Conservation (phyloP, 2,113 vertebrate genomes). For the Nansenia antarctica region DNA sequence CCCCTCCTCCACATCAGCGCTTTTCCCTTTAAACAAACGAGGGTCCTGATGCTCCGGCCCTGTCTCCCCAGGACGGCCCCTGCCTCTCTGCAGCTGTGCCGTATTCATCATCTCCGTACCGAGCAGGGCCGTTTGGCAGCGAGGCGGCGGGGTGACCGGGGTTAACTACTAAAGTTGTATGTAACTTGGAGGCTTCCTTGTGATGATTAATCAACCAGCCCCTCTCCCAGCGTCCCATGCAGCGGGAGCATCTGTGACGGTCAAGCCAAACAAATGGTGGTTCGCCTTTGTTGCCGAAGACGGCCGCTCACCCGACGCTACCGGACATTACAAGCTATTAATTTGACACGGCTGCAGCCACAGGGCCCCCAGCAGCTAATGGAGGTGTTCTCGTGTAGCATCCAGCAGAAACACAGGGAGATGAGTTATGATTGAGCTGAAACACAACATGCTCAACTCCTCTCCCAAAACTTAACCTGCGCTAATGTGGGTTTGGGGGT, state of each 20-base stretch:
- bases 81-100: constrained; percentile 68
- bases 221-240: constrained; percentile 76
- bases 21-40: constrained; percentile 41
- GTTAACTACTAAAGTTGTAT: constrained; percentile 96
- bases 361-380: constrained; percentile 67
- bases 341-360: constrained; percentile 73
- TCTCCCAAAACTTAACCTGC: neutral
- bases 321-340: constrained; percentile 75
- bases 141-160: constrained; percentile 84
- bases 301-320: constrained; percentile 66
- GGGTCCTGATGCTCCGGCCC: constrained; percentile 36
- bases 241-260: constrained; percentile 76
- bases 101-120: constrained; percentile 87
- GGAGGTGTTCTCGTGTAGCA: constrained; percentile 64
- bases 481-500: constrained; percentile 17
- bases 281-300: constrained; percentile 75
- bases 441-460: neutral
- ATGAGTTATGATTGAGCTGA: constrained; percentile 37
- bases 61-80: constrained; percentile 61
- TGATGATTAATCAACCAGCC: constrained; percentile 91
- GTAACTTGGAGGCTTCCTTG: constrained; percentile 84
- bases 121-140: constrained; percentile 85
- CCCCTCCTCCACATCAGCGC: constrained; percentile 10
- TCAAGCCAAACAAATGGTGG: constrained; percentile 80
- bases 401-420: constrained; percentile 36